Evolutionary conservation across 2,797 vertebrate genomes (phyloP), one percentile per base, ranked within the genome.

Genomic region (Thalassophryne amazonica): DNA sequence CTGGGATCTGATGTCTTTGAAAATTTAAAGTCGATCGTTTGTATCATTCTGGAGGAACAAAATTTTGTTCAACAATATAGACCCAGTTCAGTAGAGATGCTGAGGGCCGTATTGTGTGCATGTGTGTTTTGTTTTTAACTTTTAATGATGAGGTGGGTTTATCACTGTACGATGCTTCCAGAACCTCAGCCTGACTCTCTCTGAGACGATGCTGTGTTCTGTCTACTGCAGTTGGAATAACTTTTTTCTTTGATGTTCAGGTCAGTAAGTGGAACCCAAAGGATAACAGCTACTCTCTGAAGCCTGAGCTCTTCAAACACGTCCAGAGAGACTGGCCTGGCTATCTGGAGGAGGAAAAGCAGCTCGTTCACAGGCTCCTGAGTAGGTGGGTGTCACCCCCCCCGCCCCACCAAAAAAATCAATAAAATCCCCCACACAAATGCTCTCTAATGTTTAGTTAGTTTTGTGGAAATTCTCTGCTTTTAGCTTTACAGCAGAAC

Each of bases 271-370:
- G 86, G 41, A 92, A 88, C 61, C 60, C 73, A 14, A 84, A 88
- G 73, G 90, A 91, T 68, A 81, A 88, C 59, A 91, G 91, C 73
- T 91, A 79, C 68, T 76, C 73, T 37, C 57, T 90, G 48, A 92
- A 87, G 66, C 91, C 93, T 50, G 90, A 90, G 10, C 62, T 87
- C 48, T 89, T 78, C 50, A 77, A 73, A 67, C 82, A 76, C 0
- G 60, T 87, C 6, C 88, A 82, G 41, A 90, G 34, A 60, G 88
- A 91, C 69, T 92, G 91, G 91, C 84, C 88, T 0, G 88, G 86
- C 13, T 88, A 90, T 39, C 15, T 62, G 1, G 87, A 90, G 19
- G 90, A 91, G 56, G 90, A 93, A 73, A 89, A 55, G 67, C 90
- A 86, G 48, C 83, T 90, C 25, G 72, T 92, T 41, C 74, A 88